phyloP scores from a whole-genome alignment of 2,888 invertebrate species.

The Coleophora flavipennella region DNA sequence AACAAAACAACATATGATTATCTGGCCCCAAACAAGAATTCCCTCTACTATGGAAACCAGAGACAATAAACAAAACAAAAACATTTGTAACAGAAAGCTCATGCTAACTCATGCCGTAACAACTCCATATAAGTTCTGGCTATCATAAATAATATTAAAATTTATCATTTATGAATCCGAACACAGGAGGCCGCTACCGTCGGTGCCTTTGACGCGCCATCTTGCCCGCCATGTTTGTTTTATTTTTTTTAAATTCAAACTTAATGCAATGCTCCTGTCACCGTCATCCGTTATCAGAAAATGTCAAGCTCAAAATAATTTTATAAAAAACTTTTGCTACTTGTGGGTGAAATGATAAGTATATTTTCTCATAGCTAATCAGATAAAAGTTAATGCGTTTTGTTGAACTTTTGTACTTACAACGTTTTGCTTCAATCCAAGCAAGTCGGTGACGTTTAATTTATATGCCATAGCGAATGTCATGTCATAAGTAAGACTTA shows the following conservation, averaged over 20 bases:
- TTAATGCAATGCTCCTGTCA: constrained; percentile 65
- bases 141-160: constrained; percentile 64
- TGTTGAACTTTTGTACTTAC: constrained; percentile 3
- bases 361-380: constrained; percentile 14
- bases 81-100: constrained; percentile 32
- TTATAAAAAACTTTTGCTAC: constrained; percentile 36
- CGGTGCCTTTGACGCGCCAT: constrained; percentile 61
- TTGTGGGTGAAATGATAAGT: constrained; percentile 14
- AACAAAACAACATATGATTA: too few relatives aligned
- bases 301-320: constrained; percentile 27
- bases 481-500: too few relatives aligned
- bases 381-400: constrained; percentile 15
- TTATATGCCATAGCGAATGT: too few relatives aligned
- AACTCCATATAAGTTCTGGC: constrained; percentile 38
- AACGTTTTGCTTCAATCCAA: too few relatives aligned
- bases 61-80: background rate
- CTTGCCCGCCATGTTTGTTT: constrained; percentile 60
- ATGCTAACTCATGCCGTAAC: constrained; percentile 20
- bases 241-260: constrained; percentile 38
- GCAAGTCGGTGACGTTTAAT: too few relatives aligned
- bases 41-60: too few relatives aligned
- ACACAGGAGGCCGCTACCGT: constrained; percentile 55
- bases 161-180: constrained; percentile 70
- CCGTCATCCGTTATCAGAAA: constrained; percentile 47
- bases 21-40: too few relatives aligned